Percentiles rank a stretch among this genome's conserved stretches.
phyloP scores from a whole-genome alignment of 2,888 invertebrate genomes.

The Cheilosia vulpina region DNA sequence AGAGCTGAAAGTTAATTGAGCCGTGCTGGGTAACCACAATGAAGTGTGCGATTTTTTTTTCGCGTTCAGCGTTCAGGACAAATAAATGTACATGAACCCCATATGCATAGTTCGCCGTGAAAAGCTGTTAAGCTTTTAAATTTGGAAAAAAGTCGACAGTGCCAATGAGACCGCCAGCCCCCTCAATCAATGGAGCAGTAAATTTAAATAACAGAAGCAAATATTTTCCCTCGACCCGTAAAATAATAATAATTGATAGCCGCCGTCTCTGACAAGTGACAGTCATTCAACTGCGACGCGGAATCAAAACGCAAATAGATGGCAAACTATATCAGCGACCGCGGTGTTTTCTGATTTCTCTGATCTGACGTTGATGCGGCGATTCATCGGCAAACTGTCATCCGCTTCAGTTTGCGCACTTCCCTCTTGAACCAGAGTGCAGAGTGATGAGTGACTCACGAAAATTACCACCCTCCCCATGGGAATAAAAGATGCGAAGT shows the following conservation, averaged over 20 bases:
- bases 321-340: constrained; percentile 40
- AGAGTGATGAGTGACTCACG: constrained; percentile 25
- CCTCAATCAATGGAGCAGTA: constrained; percentile 52
- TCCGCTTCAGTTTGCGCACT: constrained; percentile 32
- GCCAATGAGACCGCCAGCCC: constrained; percentile 12
- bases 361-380: constrained; percentile 53
- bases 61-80: constrained; percentile 22
- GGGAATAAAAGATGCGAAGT: constrained; percentile 65
- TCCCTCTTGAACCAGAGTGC: constrained; percentile 30
- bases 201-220: constrained; percentile 55
- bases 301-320: constrained; percentile 42
- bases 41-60: constrained; percentile 30
- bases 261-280: constrained; percentile 16
- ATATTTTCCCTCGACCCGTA: constrained; percentile 25
- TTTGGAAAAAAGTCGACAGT: constrained; percentile 8
- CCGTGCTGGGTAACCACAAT: constrained; percentile 65
- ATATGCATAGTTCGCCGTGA: constrained; percentile 11
- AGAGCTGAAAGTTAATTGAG: constrained; percentile 73
- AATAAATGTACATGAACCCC: constrained; percentile 36
- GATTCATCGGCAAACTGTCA: constrained; percentile 40
- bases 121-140: constrained; percentile 23
- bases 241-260: constrained; percentile 53
- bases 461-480: constrained; percentile 21
- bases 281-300: constrained; percentile 46
- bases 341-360: constrained; percentile 15